Conservation (phyloP, 2,113 vertebrate species). For the Acanthisitta chloris region DNA sequence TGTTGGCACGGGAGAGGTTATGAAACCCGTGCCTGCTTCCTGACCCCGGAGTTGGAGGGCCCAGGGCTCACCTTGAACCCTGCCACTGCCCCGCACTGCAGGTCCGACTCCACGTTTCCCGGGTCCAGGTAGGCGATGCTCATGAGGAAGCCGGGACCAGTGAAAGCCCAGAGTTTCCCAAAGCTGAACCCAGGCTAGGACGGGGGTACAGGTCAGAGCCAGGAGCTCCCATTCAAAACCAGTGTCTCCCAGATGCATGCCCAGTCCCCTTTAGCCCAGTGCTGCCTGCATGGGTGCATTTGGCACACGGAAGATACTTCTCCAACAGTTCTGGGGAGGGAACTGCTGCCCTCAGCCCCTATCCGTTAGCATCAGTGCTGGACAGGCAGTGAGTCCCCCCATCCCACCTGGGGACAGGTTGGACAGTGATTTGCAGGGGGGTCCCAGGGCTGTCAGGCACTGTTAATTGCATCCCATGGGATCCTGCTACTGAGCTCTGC, state of each 20-base stretch:
- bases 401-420: accelerated
- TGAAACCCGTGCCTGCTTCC: not conserved
- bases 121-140: constrained; percentile 84
- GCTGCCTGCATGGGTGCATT: accelerated
- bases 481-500: not conserved
- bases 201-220: not conserved
- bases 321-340: not conserved
- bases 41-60: not conserved
- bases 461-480: accelerated
- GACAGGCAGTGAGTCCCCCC: not conserved
- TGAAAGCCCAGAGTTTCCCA: constrained; percentile 81
- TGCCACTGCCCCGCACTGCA: constrained; percentile 73
- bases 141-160: constrained; percentile 80
- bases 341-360: not conserved
- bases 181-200: constrained; percentile 75
- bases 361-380: not conserved
- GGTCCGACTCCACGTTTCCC: constrained; percentile 79
- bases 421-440: accelerated
- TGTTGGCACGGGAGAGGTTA: not conserved
- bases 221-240: not conserved
- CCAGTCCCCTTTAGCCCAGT: accelerated
- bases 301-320: accelerated
- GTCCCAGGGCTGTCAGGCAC: not conserved
- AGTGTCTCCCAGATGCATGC: not conserved
- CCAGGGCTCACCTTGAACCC: constrained; percentile 75